Conservation (phyloP, 2,888 invertebrate genomes). For the Stegana nigrithorax region DNA sequence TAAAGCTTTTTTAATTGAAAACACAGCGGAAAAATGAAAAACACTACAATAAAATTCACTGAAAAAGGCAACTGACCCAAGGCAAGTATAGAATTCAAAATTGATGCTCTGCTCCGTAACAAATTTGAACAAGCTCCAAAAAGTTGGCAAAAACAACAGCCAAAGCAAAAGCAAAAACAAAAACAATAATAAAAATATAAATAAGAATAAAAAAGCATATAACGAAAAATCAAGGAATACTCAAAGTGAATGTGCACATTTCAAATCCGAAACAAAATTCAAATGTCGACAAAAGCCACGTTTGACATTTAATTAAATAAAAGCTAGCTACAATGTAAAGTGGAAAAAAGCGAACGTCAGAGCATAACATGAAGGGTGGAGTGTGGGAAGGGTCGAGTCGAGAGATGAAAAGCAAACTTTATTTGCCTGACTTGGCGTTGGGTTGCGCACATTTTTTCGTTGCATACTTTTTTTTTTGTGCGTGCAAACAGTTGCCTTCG, state of each 20-base stretch:
- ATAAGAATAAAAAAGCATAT: background rate
- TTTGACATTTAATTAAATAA: slow-evolving; percentile 60
- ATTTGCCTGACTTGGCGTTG: slow-evolving; percentile 22
- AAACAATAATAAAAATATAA: background rate
- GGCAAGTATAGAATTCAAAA: too few relatives aligned
- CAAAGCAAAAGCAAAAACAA: background rate
- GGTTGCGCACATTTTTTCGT: slow-evolving; percentile 10
- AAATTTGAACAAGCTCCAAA: too few relatives aligned
- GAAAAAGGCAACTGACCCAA: too few relatives aligned
- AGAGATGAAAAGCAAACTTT: slow-evolving; percentile 33
- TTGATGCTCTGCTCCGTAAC: too few relatives aligned
- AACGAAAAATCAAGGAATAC: slow-evolving; percentile 27
- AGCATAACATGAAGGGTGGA: slow-evolving; percentile 25
- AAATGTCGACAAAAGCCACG: slow-evolving; percentile 15
- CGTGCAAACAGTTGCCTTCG: too few relatives aligned
- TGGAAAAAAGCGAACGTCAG: slow-evolving; percentile 15
- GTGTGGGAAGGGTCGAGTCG: slow-evolving; percentile 10
- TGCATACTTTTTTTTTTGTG: slow-evolving; percentile 30
- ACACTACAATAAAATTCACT: background rate
- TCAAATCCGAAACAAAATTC: slow-evolving; percentile 4
- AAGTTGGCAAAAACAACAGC: too few relatives aligned
- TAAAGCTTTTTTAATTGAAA: slow-evolving; percentile 12
- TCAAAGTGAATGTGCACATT: background rate
- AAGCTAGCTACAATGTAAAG: slow-evolving; percentile 16
- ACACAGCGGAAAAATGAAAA: too few relatives aligned